These are phyloP conservation scores for Bursaphelenchus mucronatus DNA, from an alignment of 1,140 invertebrate genomes.

Conservation along the genomic window DNA sequence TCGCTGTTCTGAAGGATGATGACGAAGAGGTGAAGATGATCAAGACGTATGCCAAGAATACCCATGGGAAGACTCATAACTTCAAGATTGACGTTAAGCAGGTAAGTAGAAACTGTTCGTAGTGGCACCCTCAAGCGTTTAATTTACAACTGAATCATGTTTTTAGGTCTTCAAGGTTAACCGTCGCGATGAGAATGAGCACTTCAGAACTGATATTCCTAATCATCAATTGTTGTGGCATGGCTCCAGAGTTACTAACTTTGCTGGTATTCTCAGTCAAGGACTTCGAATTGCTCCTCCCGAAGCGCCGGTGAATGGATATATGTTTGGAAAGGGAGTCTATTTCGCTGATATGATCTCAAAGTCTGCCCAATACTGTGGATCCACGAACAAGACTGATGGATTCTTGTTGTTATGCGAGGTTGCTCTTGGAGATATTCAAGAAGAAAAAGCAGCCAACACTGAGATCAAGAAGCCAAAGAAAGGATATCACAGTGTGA, in stretches of 20 bases:
- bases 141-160: constrained; percentile 10
- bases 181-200: constrained; percentile 74
- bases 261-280: constrained; percentile 88
- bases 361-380: constrained; percentile 96
- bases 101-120: constrained; percentile 68
- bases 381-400: constrained; percentile 64
- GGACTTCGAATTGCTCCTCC: constrained; percentile 91
- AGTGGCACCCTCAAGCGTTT: neutral
- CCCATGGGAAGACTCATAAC: constrained; percentile 78
- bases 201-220: constrained; percentile 71
- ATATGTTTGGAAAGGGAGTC: constrained; percentile 87
- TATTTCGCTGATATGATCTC: constrained; percentile 96
- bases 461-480: constrained; percentile 38
- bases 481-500: constrained; percentile 37
- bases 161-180: constrained; percentile 64
- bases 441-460: constrained; percentile 35
- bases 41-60: constrained; percentile 61
- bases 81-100: constrained; percentile 75
- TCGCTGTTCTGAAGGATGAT: constrained; percentile 35
- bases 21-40: constrained; percentile 28
- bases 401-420: constrained; percentile 87
- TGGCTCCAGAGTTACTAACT: constrained; percentile 88
- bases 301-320: constrained; percentile 70
- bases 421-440: constrained; percentile 46
- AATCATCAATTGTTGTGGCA: constrained; percentile 86